Conservation (phyloP, 2,113 vertebrate genomes). For the Amblyornis subalaris region DNA sequence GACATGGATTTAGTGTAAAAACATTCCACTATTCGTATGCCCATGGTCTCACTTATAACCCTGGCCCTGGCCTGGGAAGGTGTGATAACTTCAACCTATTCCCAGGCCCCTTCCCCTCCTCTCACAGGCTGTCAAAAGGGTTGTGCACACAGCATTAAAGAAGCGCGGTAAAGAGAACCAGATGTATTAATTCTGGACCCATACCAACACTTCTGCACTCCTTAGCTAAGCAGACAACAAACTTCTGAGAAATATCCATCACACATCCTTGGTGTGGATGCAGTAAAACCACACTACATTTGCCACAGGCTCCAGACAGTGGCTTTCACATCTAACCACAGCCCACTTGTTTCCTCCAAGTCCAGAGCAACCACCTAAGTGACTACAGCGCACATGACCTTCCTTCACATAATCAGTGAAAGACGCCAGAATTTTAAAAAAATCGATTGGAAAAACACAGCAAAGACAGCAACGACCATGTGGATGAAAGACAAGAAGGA, state of each 20-base stretch:
- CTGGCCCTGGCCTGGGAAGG: neutral
- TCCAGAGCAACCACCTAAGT: neutral
- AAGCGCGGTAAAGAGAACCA: neutral
- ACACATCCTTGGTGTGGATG: neutral
- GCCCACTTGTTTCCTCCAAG: neutral
- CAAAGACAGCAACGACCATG: neutral
- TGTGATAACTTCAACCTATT: neutral
- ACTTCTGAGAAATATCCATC: neutral
- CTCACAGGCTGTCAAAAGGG: neutral
- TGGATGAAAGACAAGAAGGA: neutral
- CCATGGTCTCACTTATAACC: neutral
- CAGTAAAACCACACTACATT: neutral
- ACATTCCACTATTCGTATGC: neutral
- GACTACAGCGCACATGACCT: neutral
- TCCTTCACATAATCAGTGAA: neutral
- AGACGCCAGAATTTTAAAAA: neutral
- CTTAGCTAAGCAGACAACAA: neutral
- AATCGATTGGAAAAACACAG: neutral
- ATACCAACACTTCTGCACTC: neutral
- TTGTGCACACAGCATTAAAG: neutral
- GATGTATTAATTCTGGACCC: neutral
- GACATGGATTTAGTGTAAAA: neutral
- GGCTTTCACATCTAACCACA: neutral
- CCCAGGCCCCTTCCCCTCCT: neutral
- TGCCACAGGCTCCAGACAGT: neutral